Percentiles rank a stretch among this genome's conserved stretches.
Evolutionary conservation across 2,888 invertebrate genomes (phyloP).

Genomic region (Aleiodes alternator): DNA sequence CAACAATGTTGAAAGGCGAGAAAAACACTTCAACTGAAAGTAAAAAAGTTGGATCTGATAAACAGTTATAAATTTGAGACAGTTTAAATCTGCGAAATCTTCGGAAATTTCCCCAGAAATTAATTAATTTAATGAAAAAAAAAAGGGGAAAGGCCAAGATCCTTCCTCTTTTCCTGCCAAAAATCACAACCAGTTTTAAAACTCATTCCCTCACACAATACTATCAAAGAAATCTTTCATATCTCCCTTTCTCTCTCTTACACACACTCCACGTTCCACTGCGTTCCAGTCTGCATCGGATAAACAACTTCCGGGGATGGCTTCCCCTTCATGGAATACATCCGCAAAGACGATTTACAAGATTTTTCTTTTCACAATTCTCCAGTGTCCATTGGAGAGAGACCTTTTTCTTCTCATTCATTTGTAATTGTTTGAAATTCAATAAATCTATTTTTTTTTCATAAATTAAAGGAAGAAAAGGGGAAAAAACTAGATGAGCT

Average conservation of each 20-base stretch:
- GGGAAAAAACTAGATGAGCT: no score
- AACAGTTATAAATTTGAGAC: no score
- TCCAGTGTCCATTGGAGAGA: neutral
- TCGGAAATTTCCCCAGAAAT: neutral
- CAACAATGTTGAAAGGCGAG: no score
- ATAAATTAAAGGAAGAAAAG: neutral
- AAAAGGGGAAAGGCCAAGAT: neutral
- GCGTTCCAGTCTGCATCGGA: conserved; percentile 28
- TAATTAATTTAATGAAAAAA: neutral
- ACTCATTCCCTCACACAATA: neutral
- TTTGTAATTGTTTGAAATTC: conserved; percentile 1
- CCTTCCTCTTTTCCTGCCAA: no score
- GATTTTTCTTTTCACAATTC: neutral
- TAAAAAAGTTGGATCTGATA: no score
- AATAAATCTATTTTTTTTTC: neutral
- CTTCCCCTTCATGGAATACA: conserved; percentile 9
- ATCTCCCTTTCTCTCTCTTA: neutral
- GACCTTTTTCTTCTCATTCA: neutral
- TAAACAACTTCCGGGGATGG: conserved; percentile 31
- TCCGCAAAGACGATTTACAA: conserved; percentile 15
- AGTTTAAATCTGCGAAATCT: no score
- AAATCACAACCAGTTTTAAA: neutral
- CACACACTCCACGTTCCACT: conserved; percentile 1
- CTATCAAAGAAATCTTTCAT: conserved; percentile 15
- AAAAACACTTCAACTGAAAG: no score